These are phyloP conservation scores for Drepanosiphum platanoidis DNA, from an alignment of 2,888 invertebrate genomes.

Conservation along the genomic window DNA sequence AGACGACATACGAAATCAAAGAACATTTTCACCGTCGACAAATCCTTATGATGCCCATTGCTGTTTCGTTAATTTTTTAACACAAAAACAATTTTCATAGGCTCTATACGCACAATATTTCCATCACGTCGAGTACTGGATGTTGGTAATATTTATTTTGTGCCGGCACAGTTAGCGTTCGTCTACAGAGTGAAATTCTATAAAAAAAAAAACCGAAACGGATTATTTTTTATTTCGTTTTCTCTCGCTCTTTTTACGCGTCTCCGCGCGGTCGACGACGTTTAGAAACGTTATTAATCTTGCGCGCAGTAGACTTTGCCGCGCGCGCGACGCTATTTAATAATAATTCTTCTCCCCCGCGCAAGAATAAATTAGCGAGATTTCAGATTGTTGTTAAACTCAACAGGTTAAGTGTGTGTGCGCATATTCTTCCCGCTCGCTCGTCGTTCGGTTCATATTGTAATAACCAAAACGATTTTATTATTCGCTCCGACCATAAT, in stretches of 20 bases:
- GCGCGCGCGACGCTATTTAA: conserved; percentile 6
- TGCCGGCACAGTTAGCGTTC: too few relatives aligned
- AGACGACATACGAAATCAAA: too few relatives aligned
- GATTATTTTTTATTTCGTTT: not conserved
- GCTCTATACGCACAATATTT: too few relatives aligned
- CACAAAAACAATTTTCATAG: too few relatives aligned
- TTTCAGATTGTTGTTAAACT: conserved; percentile 22
- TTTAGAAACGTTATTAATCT: conserved; percentile 19
- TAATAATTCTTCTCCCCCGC: too few relatives aligned
- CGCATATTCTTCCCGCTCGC: conserved; percentile 27
- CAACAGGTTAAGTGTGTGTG: conserved; percentile 42
- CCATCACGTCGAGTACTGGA: too few relatives aligned
- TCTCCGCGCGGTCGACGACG: not conserved
- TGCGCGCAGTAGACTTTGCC: conserved; percentile 7
- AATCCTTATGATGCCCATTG: too few relatives aligned
- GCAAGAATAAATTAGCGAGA: conserved; percentile 41
- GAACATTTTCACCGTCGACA: too few relatives aligned
- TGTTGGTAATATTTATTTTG: too few relatives aligned
- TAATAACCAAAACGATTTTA: conserved; percentile 25
- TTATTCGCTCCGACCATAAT: conserved; percentile 6
- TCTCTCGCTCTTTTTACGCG: not conserved
- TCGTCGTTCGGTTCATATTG: not conserved
- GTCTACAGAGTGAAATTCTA: too few relatives aligned
- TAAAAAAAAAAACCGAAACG: too few relatives aligned
- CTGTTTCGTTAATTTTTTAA: too few relatives aligned